phyloP scores from a whole-genome alignment of 2,888 invertebrate species.

The Drosophila emarginata region DNA sequence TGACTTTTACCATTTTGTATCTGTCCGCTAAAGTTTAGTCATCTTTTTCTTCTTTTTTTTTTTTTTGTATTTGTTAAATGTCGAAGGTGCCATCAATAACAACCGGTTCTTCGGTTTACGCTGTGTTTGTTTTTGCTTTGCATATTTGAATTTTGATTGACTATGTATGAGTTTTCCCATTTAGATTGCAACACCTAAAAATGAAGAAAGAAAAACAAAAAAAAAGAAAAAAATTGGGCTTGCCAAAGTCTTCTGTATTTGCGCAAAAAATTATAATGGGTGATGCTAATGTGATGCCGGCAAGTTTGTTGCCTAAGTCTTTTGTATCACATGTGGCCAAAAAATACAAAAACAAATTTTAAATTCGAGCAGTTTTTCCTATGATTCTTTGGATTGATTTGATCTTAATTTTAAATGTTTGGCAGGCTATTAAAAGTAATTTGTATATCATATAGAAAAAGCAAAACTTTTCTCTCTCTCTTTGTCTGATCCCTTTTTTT shows the following conservation, averaged over 20 bases:
- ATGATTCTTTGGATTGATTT: background rate
- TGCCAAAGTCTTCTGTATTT: constrained; percentile 44
- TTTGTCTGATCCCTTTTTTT: background rate
- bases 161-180: constrained; percentile 52
- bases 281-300: constrained; percentile 25
- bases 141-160: constrained; percentile 71
- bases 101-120: constrained; percentile 49
- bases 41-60: constrained; percentile 46
- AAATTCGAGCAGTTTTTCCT: constrained; percentile 11
- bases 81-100: constrained; percentile 76
- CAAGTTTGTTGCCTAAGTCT: constrained; percentile 70
- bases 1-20: constrained; percentile 73
- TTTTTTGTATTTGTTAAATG: constrained; percentile 58
- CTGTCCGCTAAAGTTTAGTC: constrained; percentile 59
- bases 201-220: constrained; percentile 29
- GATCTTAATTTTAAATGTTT: background rate
- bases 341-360: constrained; percentile 28
- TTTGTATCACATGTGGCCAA: constrained; percentile 39
- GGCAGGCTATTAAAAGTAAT: background rate
- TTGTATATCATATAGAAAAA: too few species aligned
- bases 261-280: constrained; percentile 3
- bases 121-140: constrained; percentile 47
- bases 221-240: constrained; percentile 33
- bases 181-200: constrained; percentile 54
- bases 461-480: too few species aligned